Conservation (phyloP, 2,888 invertebrate species). For the Esperia sulphurella region DNA sequence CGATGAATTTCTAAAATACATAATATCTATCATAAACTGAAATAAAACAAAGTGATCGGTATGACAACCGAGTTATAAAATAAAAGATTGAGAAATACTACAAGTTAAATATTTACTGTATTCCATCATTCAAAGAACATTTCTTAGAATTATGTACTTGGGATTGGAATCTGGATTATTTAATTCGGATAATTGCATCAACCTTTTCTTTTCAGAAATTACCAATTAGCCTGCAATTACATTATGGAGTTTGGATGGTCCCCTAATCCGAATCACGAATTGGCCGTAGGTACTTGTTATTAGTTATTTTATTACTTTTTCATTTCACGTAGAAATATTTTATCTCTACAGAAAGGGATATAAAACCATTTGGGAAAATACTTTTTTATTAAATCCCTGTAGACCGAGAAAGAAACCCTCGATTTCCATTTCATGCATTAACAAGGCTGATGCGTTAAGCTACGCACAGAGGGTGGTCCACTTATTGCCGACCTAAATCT, state of each 20-base stretch:
- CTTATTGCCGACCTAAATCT: constrained; percentile 38
- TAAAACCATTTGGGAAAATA: constrained; percentile 5
- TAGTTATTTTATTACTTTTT: not conserved
- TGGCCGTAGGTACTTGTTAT: too few relatives aligned
- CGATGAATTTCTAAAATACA: too few relatives aligned
- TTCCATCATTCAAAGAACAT: too few relatives aligned
- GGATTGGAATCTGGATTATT: not conserved
- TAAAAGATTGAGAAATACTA: too few relatives aligned
- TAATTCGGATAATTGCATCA: not conserved
- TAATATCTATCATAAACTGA: too few relatives aligned
- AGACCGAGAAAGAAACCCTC: constrained; percentile 21
- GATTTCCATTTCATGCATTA: constrained; percentile 46
- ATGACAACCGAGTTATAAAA: too few relatives aligned
- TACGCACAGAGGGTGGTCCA: constrained; percentile 36
- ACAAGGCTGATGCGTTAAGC: constrained; percentile 36
- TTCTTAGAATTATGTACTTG: too few relatives aligned
- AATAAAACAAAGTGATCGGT: too few relatives aligned
- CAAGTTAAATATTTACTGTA: too few relatives aligned
- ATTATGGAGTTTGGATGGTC: not conserved
- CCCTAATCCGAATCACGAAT: not conserved
- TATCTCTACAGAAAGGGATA: not conserved
- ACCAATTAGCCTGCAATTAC: not conserved
- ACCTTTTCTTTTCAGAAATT: not conserved
- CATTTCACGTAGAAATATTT: not conserved
- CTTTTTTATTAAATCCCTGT: constrained; percentile 20